A percentile compares a stretch with the other conserved stretches of the same genome.
Conservation (phyloP, 1,140 invertebrate species). For the Steinernema khuongi region DNA sequence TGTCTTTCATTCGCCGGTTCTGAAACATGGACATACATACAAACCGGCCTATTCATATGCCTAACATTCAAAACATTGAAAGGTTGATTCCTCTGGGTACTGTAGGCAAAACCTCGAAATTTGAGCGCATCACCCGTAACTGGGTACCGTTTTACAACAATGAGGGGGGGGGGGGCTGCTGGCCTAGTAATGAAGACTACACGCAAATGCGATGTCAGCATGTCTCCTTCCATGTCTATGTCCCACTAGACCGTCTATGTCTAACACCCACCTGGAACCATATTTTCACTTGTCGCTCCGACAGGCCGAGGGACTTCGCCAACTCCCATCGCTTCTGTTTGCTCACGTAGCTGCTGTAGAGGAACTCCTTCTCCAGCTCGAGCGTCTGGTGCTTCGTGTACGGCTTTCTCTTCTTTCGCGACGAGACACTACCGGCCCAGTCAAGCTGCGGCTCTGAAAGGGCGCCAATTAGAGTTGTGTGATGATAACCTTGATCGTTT, state of each 20-base stretch:
- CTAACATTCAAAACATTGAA: too few species aligned
- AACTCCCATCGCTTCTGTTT: constrained; percentile 95
- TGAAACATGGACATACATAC: constrained; percentile 23
- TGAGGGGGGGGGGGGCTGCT: background rate
- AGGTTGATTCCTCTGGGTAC: too few species aligned
- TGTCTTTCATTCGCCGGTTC: constrained; percentile 57
- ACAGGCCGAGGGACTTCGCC: constrained; percentile 82
- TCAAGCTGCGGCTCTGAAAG: constrained; percentile 29
- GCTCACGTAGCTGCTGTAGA: constrained; percentile 90
- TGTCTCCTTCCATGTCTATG: too few species aligned
- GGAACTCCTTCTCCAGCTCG: constrained; percentile 92
- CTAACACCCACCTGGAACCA: constrained; percentile 64
- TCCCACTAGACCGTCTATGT: background rate
- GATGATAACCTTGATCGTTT: background rate
- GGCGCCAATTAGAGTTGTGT: background rate
- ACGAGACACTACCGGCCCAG: constrained; percentile 29
- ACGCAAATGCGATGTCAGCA: too few species aligned
- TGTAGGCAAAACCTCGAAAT: too few species aligned
- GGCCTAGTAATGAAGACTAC: too few species aligned
- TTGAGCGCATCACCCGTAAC: background rate
- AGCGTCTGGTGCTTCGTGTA: constrained; percentile 93
- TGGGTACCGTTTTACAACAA: background rate
- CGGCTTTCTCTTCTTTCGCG: constrained; percentile 73
- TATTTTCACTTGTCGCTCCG: constrained; percentile 79
- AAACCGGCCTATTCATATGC: too few species aligned